These are phyloP conservation scores for Ardeotis arabs DNA, from an alignment of 2,113 vertebrate genomes.

Conservation along the genomic window DNA sequence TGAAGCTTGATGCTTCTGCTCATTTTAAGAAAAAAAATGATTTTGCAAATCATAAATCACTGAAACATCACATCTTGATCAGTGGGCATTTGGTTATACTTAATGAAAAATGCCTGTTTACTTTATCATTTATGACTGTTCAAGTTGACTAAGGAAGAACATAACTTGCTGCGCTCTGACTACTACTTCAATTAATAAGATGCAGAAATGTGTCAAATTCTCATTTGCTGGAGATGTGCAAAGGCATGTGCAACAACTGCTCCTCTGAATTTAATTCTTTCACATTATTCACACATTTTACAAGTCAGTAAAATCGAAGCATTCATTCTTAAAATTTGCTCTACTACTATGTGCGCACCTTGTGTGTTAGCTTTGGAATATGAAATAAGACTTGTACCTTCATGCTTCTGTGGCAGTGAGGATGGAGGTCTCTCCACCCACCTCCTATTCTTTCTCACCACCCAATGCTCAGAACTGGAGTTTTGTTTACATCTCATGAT, in stretches of 20 bases:
- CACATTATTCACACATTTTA: background rate
- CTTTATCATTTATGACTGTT: background rate
- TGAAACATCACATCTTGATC: background rate
- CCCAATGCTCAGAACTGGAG: background rate
- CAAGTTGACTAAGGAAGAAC: background rate
- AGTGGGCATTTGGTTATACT: background rate
- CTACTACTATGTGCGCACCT: background rate
- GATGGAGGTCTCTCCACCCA: background rate
- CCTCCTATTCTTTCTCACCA: background rate
- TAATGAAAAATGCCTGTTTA: background rate
- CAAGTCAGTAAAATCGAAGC: background rate
- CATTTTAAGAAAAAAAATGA: background rate
- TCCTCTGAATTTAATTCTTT: background rate
- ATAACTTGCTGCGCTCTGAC: background rate
- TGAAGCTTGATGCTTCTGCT: background rate
- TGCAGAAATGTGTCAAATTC: background rate
- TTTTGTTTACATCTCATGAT: background rate
- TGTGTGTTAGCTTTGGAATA: accelerated
- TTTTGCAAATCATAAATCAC: background rate
- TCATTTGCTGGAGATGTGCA: background rate
- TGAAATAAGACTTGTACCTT: background rate
- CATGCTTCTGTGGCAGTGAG: background rate
- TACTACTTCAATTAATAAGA: background rate
- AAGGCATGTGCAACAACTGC: background rate
- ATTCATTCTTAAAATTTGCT: background rate